Base-by-base conservation (phyloP, 1,140 invertebrate genomes). In the Globodera ellingtonae region DNA sequence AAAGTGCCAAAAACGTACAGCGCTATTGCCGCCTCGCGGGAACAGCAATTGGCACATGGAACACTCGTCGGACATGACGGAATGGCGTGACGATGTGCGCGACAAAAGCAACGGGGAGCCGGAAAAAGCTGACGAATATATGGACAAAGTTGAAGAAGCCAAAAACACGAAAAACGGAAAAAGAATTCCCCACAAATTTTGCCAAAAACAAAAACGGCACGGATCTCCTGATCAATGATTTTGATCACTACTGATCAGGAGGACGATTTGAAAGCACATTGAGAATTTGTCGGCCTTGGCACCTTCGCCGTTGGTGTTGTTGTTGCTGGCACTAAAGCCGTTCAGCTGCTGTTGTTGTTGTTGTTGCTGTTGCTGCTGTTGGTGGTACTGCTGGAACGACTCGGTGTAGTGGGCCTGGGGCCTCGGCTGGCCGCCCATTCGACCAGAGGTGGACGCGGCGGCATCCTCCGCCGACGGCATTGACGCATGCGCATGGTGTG, bases 1-100 rank as follows among this genome's bases (percentile, higher is more conserved):
- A 59, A 18, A 59, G 56, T 59, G 56, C 10, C 10, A 59, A 59
- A 59, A 59, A 86, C 87, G 70, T 85, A 87, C 86, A 84, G 78
- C 84, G 46, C 83, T 82, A 52, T 73, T 74, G 56, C 72, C 81
- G 15, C 82, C 81, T 66, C 83, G 79, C n/a, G 86, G 86, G 75
- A 89, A 72, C 74, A 88, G 72, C 50, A 88, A 65, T 59, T 89
- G 85, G 78, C 87, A 88, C 47, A 88, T 84, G 47, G 87, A 84
- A 88, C 87, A 88, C 62, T 89, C 85, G 66, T 89, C 84, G n/a
- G 70, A 71, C 56, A 13, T 47, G 7, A 72, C 66, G 47, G 72
- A 72, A 62, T 76, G 56, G 18, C 24, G 56, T 80, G 65, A 76
- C 62, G 72, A 66, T 62, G 47, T 69, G 15, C 70, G 48, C 35